Evolutionary conservation across 2,888 invertebrate genomes (phyloP).

Genomic region (Melieria crassipennis): DNA sequence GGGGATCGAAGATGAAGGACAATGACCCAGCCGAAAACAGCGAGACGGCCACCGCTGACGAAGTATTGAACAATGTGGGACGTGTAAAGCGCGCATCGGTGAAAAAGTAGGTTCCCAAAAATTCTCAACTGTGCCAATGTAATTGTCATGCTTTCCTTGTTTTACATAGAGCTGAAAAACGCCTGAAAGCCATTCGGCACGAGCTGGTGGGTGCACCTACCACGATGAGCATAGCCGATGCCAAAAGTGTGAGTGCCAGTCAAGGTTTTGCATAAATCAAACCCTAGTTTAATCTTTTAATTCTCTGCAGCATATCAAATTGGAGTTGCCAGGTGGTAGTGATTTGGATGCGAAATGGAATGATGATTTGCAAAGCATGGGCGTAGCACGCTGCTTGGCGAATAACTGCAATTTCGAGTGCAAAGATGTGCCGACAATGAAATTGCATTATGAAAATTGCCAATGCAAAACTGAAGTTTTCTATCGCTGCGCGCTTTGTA

Average conservation of each 20-base stretch:
- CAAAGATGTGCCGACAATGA: conserved; percentile 48
- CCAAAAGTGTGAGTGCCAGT: conserved; percentile 32
- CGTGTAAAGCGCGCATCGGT: conserved; percentile 58
- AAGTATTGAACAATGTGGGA: conserved; percentile 54
- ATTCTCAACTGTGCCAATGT: too few relatives aligned
- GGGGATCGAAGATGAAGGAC: neutral
- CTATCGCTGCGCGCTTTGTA: conserved; percentile 50
- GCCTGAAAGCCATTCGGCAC: conserved; percentile 51
- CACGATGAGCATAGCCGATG: conserved; percentile 18
- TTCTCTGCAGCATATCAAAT: conserved; percentile 32
- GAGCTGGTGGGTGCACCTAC: conserved; percentile 32
- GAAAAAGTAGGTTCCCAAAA: conserved; percentile 50
- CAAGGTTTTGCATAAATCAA: conserved; percentile 4
- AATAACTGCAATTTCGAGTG: conserved; percentile 56
- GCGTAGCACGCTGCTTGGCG: conserved; percentile 56
- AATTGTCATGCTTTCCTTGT: neutral
- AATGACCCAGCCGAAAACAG: neutral
- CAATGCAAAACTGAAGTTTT: conserved; percentile 50
- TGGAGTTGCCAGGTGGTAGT: conserved; percentile 14
- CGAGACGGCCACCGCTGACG: conserved; percentile 7
- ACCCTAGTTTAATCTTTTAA: conserved; percentile 17
- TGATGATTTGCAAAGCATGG: conserved; percentile 48
- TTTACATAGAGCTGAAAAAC: conserved; percentile 56
- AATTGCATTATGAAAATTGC: conserved; percentile 56
- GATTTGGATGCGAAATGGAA: conserved; percentile 37